Percentiles rank a stretch among this genome's conserved stretches.
phyloP scores from a whole-genome alignment of 2,797 vertebrate genomes.

The Acomys russatus region DNA sequence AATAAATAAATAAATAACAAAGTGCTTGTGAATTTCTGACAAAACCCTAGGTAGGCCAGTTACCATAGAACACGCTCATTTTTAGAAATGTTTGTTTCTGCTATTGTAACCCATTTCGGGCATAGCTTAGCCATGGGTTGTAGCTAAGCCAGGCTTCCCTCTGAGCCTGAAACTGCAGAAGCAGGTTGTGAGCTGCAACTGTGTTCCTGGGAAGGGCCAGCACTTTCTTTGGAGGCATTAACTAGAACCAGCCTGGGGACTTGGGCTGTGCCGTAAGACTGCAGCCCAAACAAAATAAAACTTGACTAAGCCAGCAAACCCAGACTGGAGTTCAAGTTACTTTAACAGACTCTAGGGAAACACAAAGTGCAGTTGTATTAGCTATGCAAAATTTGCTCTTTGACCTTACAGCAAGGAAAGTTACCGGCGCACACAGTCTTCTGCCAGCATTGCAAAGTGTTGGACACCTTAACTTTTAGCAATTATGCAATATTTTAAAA shows the following conservation, averaged over 20 bases:
- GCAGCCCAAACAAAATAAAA: constrained; percentile 84
- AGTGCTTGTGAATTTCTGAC: not conserved
- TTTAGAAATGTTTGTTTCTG: constrained; percentile 59
- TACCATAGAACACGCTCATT: not conserved
- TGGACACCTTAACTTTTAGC: constrained; percentile 63
- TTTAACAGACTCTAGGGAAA: constrained; percentile 69
- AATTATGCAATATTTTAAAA: constrained; percentile 67
- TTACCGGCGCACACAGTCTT: constrained; percentile 9
- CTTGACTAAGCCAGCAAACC: constrained; percentile 64
- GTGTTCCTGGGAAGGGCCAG: constrained; percentile 2
- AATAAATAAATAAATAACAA: not conserved
- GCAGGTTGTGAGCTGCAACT: constrained; percentile 61
- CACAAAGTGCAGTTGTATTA: constrained; percentile 67
- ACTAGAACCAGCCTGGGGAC: constrained; percentile 61
- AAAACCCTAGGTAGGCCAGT: not conserved
- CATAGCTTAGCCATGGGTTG: not conserved
- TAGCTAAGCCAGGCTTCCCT: constrained; percentile 36
- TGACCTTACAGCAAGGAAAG: constrained; percentile 76
- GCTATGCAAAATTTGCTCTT: constrained; percentile 71
- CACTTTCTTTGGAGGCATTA: constrained; percentile 70
- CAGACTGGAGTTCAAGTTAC: constrained; percentile 79
- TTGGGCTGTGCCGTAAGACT: constrained; percentile 57
- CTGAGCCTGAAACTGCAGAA: constrained; percentile 63
- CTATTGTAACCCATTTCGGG: constrained; percentile 42
- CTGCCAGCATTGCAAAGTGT: constrained; percentile 67